phyloP scores from a whole-genome alignment of 1,140 invertebrate species.

The Pectinophora gossypiella region DNA sequence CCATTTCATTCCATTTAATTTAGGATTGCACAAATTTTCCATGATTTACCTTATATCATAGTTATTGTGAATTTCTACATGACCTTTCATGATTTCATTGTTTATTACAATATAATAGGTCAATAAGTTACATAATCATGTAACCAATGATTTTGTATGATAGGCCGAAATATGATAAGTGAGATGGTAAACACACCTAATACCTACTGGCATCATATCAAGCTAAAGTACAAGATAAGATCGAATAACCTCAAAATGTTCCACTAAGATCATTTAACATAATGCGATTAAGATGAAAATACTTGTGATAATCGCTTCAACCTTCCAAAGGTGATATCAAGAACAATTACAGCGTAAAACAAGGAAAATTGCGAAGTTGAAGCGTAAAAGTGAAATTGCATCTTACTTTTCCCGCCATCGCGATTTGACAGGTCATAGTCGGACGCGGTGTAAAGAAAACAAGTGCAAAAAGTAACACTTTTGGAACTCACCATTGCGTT shows the following conservation, averaged over 20 bases:
- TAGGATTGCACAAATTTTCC: too few relatives aligned
- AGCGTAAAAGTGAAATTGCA: background rate
- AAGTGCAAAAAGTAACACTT: constrained; percentile 41
- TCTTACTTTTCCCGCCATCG: constrained; percentile 62
- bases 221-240: background rate
- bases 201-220: too few relatives aligned
- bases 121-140: too few relatives aligned
- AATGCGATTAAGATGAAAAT: too few relatives aligned
- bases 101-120: too few relatives aligned
- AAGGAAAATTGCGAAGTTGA: too few relatives aligned
- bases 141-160: too few relatives aligned
- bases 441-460: constrained; percentile 65
- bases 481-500: constrained; percentile 57
- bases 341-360: background rate
- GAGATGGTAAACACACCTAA: background rate
- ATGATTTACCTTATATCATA: too few relatives aligned
- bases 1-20: too few relatives aligned
- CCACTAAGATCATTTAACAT: too few relatives aligned
- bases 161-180: background rate
- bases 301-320: background rate
- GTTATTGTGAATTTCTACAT: too few relatives aligned
- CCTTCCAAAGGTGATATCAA: background rate
- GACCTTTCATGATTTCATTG: too few relatives aligned
- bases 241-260: background rate
- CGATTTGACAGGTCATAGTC: constrained; percentile 71